Base-by-base conservation (phyloP, 2,113 vertebrate genomes). In the Aegithalos caudatus region DNA sequence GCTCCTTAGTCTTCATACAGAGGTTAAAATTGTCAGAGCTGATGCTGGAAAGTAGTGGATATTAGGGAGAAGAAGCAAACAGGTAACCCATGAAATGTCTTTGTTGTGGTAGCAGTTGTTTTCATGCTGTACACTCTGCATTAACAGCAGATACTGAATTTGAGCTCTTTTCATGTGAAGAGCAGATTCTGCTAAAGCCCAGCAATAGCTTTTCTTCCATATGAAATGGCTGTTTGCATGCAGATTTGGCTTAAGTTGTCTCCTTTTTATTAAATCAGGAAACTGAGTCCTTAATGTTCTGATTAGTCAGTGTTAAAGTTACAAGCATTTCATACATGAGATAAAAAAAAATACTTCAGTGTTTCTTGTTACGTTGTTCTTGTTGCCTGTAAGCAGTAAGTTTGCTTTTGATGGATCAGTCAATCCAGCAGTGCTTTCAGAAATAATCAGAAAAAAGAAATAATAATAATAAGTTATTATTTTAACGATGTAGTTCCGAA, bases 261-360 rank as follows among this genome's bases (percentile, higher is more conserved):
- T 93, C 50, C 33, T 93, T 92, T 86, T 76, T 37, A 48, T 91
- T 78, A 66, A 53, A 42, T 56, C 1, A 0, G 25, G 70, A 85
- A 61, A 58, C 20, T 1, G 12, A 71, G 44, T 86, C 90, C 48
- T 73, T 71, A 15, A 16, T 94, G 62, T 42, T 92, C 89, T 69
- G 33, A 88, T 94, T 84, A 95, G 67, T 77, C 27, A 22, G 9
- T 65, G 42, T 67, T 77, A 25, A 88, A 80, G 54, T 72, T 48
- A 22, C 7, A 42, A 88, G 57, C 45, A 66, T 83, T 91, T 81
- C 9, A 8, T 54, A 42, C 0, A 1, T 40, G 64, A 60, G 67
- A 76, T 57, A 17, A 44, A 7, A 38, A 81, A 80, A 54, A 38
- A 69, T 57, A 37, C 38, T 72, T 47, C 33, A 37, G 1, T 33